Evolutionary conservation across 2,888 invertebrate species (phyloP).

Genomic region (Phalangium opilio): DNA sequence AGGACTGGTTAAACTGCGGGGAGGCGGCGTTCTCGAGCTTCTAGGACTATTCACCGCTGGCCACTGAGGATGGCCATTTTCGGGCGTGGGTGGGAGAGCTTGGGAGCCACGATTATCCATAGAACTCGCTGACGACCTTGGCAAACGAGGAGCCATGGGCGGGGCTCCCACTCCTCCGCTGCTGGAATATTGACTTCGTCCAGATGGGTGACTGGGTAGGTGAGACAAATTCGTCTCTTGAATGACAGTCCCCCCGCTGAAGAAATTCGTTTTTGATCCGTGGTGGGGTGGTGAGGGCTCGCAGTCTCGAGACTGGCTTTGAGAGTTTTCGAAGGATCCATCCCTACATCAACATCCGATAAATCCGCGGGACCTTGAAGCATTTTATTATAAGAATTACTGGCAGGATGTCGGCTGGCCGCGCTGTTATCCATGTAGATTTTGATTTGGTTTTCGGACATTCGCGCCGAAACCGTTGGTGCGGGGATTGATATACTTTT

Average conservation of each 20-base stretch:
- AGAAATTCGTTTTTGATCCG: slow-evolving; percentile 17
- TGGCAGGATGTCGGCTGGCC: slow-evolving; percentile 7
- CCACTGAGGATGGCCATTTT: neutral
- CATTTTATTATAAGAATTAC: slow-evolving; percentile 10
- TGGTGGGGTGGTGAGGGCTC: slow-evolving; percentile 19
- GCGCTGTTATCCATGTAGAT: slow-evolving; percentile 29
- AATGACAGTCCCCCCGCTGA: neutral
- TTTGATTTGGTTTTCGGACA: slow-evolving; percentile 31
- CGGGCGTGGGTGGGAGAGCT: neutral
- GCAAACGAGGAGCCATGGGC: neutral
- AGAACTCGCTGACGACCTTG: neutral
- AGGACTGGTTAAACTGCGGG: slow-evolving; percentile 16
- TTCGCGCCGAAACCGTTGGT: slow-evolving; percentile 17
- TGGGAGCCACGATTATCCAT: neutral
- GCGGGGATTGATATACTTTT: slow-evolving; percentile 12
- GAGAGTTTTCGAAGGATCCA: slow-evolving; percentile 14
- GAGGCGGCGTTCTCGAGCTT: slow-evolving; percentile 9
- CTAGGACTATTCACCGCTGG: slow-evolving; percentile 11
- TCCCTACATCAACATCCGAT: slow-evolving; percentile 13
- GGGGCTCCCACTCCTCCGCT: neutral
- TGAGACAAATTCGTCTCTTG: neutral
- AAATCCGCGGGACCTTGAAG: slow-evolving; percentile 13
- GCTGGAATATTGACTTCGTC: neutral
- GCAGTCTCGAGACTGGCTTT: slow-evolving; percentile 20
- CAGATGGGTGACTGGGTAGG: neutral